A percentile compares a stretch with the other conserved stretches of the same genome.
Conservation (phyloP, 2,888 invertebrate genomes). For the Endotricha flammealis region DNA sequence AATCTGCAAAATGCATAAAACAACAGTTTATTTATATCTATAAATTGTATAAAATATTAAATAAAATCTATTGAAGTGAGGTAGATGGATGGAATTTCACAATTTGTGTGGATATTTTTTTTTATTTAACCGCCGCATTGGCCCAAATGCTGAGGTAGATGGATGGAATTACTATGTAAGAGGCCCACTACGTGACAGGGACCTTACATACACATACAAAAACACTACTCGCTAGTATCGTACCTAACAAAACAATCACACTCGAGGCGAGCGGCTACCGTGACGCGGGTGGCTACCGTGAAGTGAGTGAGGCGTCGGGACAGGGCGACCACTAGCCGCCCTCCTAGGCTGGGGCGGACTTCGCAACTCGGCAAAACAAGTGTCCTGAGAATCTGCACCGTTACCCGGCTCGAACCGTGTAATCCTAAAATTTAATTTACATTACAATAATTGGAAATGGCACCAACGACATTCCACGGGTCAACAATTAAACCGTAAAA, state of each 20-base stretch:
- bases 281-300: conserved; percentile 39
- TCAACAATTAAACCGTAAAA: conserved; percentile 68
- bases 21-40: conserved; percentile 75
- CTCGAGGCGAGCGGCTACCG: conserved; percentile 44
- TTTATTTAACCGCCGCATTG: conserved; percentile 67
- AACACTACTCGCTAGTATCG: conserved; percentile 64
- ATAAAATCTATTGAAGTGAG: conserved; percentile 82
- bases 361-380: conserved; percentile 11
- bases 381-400: conserved; percentile 32
- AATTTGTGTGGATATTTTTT: conserved; percentile 75
- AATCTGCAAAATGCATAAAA: conserved; percentile 78
- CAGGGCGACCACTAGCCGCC: conserved; percentile 15
- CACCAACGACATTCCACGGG: conserved; percentile 76
- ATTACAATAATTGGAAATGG: conserved; percentile 67
- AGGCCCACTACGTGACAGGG: conserved; percentile 63
- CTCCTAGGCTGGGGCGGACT: conserved; percentile 8
- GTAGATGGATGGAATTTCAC: conserved; percentile 86
- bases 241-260: conserved; percentile 56
- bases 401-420: conserved; percentile 33
- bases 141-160: conserved; percentile 79
- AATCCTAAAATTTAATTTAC: conserved; percentile 54
- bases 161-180: conserved; percentile 78
- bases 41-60: conserved; percentile 79
- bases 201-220: conserved; percentile 65
- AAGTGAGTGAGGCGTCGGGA: conserved; percentile 27